Evolutionary conservation across 2,797 vertebrate species (phyloP).

Genomic region (Argya squamiceps): DNA sequence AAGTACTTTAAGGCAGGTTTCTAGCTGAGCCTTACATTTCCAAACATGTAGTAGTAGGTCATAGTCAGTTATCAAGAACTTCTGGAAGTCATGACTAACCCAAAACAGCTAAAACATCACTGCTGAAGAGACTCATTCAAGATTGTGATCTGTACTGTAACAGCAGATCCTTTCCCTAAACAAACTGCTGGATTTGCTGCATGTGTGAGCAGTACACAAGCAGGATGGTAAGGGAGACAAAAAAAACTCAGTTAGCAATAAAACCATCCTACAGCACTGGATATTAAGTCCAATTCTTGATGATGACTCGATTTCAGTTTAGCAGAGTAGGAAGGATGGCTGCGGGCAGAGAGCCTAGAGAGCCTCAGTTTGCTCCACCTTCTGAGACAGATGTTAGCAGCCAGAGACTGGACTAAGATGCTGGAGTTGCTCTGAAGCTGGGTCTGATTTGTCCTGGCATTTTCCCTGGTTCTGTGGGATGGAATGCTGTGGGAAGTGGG

Average conservation of each 20-base stretch:
- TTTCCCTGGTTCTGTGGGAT: neutral
- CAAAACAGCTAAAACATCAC: neutral
- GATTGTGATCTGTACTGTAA: neutral
- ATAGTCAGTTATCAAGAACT: neutral
- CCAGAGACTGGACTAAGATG: neutral
- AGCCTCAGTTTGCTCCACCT: neutral
- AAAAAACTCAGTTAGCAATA: neutral
- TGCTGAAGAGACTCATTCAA: neutral
- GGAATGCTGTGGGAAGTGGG: accelerated
- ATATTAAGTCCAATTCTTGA: neutral
- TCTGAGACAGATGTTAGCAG: neutral
- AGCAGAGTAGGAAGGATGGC: neutral
- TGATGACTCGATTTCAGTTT: neutral
- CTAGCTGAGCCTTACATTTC: neutral
- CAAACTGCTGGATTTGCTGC: neutral
- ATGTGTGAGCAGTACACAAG: neutral
- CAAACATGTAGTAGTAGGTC: neutral
- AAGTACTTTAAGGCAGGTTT: neutral
- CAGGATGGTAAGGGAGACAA: neutral
- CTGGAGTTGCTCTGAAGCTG: neutral
- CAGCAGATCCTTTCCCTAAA: neutral
- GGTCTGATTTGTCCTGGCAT: neutral
- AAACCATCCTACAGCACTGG: neutral
- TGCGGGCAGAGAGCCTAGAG: accelerated
- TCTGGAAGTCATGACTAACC: neutral